phyloP scores from a whole-genome alignment of 2,888 invertebrate species.

The Osmoderma eremita region DNA sequence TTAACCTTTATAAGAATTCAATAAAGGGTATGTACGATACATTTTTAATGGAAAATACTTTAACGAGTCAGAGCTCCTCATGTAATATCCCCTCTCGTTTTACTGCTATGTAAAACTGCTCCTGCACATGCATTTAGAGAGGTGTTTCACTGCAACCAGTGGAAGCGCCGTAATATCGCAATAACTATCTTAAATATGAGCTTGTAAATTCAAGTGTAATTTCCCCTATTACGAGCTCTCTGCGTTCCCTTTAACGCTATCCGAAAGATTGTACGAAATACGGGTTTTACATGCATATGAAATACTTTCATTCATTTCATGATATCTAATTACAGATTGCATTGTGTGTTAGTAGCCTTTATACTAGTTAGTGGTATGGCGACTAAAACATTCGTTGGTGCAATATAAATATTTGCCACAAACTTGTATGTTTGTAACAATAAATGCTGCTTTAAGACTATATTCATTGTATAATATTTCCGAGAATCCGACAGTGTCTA shows the following conservation, averaged over 20 bases:
- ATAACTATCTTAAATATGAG: conserved; percentile 16
- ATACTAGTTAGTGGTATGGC: no score
- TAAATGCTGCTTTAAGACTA: no score
- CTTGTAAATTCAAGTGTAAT: conserved; percentile 20
- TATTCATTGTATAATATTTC: no score
- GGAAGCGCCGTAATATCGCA: conserved; percentile 8
- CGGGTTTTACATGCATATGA: not conserved
- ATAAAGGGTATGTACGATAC: not conserved
- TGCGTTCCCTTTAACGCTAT: not conserved
- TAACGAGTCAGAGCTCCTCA: not conserved
- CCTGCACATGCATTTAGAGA: conserved; percentile 7
- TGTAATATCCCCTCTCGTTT: not conserved
- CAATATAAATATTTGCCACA: no score
- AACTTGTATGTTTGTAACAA: no score
- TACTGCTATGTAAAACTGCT: conserved; percentile 1
- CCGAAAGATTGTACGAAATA: conserved; percentile 16
- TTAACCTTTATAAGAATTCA: not conserved
- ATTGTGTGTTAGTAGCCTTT: not conserved
- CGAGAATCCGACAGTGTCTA: no score
- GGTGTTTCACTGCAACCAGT: conserved; percentile 6
- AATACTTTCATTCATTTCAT: conserved; percentile 13
- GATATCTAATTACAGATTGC: conserved; percentile 1
- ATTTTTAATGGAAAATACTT: conserved; percentile 1
- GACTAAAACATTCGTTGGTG: no score
- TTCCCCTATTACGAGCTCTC: conserved; percentile 8